These are phyloP conservation scores for Myotis lucifugus DNA, from an alignment of 2,113 vertebrate genomes.

Conservation along the genomic window DNA sequence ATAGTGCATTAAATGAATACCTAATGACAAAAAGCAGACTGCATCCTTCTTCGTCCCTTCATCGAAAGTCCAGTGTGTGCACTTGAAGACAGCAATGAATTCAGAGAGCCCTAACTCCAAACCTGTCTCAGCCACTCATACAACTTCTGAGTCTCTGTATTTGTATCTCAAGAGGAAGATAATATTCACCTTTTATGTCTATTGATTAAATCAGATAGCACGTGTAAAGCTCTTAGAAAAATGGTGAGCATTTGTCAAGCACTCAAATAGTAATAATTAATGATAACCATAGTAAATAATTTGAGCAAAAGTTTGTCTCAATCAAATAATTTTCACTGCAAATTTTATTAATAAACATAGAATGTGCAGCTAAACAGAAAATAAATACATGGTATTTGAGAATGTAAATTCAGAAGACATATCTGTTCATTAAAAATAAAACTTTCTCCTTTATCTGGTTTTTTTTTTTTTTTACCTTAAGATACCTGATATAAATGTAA, in stretches of 20 bases:
- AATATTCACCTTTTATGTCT: not conserved
- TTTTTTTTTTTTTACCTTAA: not conserved
- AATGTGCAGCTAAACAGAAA: not conserved
- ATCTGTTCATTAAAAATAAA: not conserved
- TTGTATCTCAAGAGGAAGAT: not conserved
- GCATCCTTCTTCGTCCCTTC: not conserved
- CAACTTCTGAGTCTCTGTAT: not conserved
- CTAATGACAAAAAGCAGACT: not conserved
- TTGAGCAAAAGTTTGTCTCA: not conserved
- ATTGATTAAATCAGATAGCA: not conserved
- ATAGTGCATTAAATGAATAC: not conserved
- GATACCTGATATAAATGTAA: not conserved
- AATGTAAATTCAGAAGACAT: not conserved
- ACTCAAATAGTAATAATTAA: not conserved
- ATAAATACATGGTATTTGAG: not conserved
- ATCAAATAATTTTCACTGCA: not conserved
- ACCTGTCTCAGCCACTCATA: not conserved
- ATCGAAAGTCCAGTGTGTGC: not conserved
- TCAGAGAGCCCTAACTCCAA: not conserved
- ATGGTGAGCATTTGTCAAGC: not conserved
- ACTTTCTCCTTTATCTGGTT: not conserved
- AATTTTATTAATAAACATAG: not conserved
- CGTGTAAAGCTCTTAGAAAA: not conserved
- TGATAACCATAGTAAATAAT: not conserved
- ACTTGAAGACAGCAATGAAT: rapidly evolving